A percentile compares a stretch with the other conserved stretches of the same genome.
phyloP scores from a whole-genome alignment of 2,797 vertebrate species.

The Neostethus bicornis region DNA sequence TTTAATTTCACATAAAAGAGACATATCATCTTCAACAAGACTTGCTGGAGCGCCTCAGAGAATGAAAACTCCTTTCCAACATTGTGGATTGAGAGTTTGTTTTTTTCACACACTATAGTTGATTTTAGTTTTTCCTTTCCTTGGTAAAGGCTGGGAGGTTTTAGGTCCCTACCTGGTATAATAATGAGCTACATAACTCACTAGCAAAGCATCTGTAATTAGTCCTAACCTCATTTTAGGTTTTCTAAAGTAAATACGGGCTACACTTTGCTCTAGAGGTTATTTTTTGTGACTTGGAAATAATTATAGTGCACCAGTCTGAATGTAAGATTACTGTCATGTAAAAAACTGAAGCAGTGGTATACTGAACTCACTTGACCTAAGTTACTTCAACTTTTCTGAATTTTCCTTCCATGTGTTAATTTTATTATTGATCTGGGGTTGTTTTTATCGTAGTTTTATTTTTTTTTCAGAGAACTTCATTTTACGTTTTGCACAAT shows the following conservation, averaged over 20 bases:
- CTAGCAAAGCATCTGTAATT: conserved; percentile 63
- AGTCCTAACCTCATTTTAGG: conserved; percentile 54
- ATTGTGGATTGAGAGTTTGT: not conserved
- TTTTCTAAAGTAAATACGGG: conserved; percentile 46
- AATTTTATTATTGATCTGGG: conserved; percentile 1
- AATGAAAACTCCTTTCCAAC: conserved; percentile 30
- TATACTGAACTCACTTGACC: not conserved
- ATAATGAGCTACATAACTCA: conserved; percentile 25
- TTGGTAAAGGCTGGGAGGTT: conserved; percentile 29
- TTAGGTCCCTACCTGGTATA: conserved; percentile 33
- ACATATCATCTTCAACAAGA: conserved; percentile 53
- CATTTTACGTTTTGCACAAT: not conserved
- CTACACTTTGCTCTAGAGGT: conserved; percentile 33
- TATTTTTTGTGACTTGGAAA: conserved; percentile 26
- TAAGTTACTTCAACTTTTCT: not conserved
- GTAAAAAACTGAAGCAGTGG: conserved; percentile 7
- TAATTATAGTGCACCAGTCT: conserved; percentile 46
- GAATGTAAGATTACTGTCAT: conserved; percentile 24
- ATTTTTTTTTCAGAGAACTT: not conserved
- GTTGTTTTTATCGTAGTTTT: not conserved
- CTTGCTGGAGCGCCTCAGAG: conserved; percentile 41
- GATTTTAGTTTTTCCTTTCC: not conserved
- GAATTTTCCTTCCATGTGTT: not conserved
- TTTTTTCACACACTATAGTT: conserved; percentile 3
- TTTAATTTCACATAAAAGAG: conserved; percentile 75